Evolutionary conservation across 1,140 invertebrate species (phyloP).

Genomic region (Sipha flava): DNA sequence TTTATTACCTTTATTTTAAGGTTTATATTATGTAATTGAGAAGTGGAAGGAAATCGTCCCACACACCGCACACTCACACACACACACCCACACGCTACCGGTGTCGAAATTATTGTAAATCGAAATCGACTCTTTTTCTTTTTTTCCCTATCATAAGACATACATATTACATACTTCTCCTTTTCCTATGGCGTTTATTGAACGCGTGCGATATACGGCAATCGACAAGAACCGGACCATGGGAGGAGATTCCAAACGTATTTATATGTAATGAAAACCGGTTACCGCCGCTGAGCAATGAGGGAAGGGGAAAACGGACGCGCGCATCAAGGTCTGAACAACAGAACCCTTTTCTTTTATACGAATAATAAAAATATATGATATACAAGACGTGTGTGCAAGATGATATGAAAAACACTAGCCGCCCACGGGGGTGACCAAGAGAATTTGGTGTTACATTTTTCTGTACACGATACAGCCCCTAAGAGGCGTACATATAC

Average conservation of each 20-base stretch:
- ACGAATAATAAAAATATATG: not conserved
- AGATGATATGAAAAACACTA: not conserved
- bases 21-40: not conserved
- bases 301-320: not conserved
- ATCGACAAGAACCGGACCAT: not conserved
- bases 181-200: not conserved
- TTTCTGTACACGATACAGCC: not conserved
- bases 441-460: not conserved
- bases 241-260: conserved; percentile 2
- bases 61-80: not conserved
- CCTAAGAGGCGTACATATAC: not conserved
- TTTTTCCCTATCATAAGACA: not conserved
- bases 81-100: not conserved
- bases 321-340: not conserved
- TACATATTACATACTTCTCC: not conserved
- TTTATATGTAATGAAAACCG: conserved; percentile 9
- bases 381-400: not conserved
- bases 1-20: conserved; percentile 1
- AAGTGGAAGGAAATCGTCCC: not conserved
- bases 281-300: not conserved
- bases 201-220: not conserved
- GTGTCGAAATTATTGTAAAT: conserved; percentile 5
- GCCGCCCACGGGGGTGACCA: not conserved
- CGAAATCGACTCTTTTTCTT: conserved; percentile 1
- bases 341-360: not conserved